Percentiles rank a stretch among this genome's conserved stretches.
Evolutionary conservation across 2,888 invertebrate genomes (phyloP).

Genomic region (Tiliacea aurago): DNA sequence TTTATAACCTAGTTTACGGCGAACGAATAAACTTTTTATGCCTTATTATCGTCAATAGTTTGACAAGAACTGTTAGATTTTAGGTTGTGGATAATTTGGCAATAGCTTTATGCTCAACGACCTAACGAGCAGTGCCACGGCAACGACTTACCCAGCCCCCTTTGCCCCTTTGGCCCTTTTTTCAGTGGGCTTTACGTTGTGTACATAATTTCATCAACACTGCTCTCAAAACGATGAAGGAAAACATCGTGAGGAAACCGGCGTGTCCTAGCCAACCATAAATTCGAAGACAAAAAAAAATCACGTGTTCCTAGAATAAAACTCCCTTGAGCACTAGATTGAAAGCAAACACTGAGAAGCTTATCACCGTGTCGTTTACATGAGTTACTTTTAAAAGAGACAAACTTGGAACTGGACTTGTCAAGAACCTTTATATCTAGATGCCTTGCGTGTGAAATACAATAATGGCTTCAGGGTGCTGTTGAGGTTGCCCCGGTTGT

Average conservation of each 20-base stretch:
- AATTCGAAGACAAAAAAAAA: not conserved
- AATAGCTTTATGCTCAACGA: not conserved
- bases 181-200: too few species aligned
- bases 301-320: not conserved
- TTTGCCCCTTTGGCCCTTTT: too few species aligned
- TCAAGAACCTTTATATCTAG: not conserved
- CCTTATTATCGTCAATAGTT: conserved; percentile 18
- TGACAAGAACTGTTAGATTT: not conserved
- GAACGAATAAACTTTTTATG: conserved; percentile 37
- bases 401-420: conserved; percentile 17
- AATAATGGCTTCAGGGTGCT: too few species aligned
- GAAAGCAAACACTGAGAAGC: conserved; percentile 12
- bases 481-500: too few species aligned
- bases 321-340: conserved; percentile 6
- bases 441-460: too few species aligned
- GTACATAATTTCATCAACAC: too few species aligned
- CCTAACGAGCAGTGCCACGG: too few species aligned
- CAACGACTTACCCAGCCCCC: too few species aligned
- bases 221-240: too few species aligned
- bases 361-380: conserved; percentile 12
- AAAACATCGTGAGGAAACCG: too few species aligned
- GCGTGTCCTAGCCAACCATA: too few species aligned
- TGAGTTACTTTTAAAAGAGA: not conserved
- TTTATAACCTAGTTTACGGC: conserved; percentile 42
- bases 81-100: not conserved